These are phyloP conservation scores for Leptinotarsa undecemlineata DNA, from an alignment of 1,140 invertebrate genomes.

Conservation along the genomic window DNA sequence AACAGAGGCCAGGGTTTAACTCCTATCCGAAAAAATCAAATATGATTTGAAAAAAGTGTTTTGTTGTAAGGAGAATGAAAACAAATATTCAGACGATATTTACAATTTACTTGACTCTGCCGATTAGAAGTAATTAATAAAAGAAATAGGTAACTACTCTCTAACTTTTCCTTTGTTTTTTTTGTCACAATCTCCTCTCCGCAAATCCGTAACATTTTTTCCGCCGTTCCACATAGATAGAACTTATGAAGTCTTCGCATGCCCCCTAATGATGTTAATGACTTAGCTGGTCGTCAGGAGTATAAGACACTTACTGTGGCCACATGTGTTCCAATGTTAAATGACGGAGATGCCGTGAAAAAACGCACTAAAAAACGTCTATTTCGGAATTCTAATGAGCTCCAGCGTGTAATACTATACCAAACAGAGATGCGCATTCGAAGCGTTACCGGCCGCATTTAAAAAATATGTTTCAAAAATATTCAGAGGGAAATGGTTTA, in stretches of 20 bases:
- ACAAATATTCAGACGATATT: too few relatives aligned
- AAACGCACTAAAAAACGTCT: conserved; percentile 33
- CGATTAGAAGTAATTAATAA: too few relatives aligned
- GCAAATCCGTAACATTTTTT: neutral
- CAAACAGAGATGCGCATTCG: conserved; percentile 17
- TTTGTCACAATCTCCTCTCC: neutral
- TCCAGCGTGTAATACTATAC: conserved; percentile 29
- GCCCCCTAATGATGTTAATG: conserved; percentile 25
- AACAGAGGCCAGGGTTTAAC: too few relatives aligned
- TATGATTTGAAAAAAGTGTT: too few relatives aligned
- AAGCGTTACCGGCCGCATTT: conserved; percentile 17
- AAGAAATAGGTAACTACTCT: too few relatives aligned
- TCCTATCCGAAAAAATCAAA: too few relatives aligned
- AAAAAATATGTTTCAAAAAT: conserved; percentile 26
- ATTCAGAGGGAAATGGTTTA: conserved; percentile 14
- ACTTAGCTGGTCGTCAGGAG: conserved; percentile 31
- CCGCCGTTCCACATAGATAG: neutral
- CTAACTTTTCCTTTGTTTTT: neutral
- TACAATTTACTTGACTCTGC: too few relatives aligned
- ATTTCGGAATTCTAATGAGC: conserved; percentile 40
- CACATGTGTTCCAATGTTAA: conserved; percentile 40
- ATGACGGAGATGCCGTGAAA: conserved; percentile 36
- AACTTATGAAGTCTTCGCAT: conserved; percentile 1
- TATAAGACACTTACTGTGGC: conserved; percentile 31
- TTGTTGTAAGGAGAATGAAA: too few relatives aligned